Percentiles rank a stretch among this genome's conserved stretches.
Evolutionary conservation across 2,888 invertebrate genomes (phyloP).

Genomic region (Erynnis tages): DNA sequence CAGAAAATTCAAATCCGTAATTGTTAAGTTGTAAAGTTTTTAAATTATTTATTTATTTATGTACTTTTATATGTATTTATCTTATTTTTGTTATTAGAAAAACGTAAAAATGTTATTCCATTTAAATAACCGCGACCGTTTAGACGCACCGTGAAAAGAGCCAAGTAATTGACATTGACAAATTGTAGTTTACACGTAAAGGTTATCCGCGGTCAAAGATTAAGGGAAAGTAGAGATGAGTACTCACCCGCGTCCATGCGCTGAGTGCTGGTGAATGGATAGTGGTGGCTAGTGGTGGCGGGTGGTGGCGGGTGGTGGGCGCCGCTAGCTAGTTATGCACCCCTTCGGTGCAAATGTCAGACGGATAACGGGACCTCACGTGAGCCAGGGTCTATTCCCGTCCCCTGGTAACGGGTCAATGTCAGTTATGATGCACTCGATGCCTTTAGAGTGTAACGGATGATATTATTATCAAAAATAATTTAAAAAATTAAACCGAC

Average conservation of each 20-base stretch:
- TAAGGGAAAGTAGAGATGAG: slow-evolving; percentile 6
- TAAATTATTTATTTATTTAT: no score
- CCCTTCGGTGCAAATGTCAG: slow-evolving; percentile 59
- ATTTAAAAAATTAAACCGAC: no score
- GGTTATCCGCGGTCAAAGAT: slow-evolving; percentile 6
- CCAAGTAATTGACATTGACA: not conserved
- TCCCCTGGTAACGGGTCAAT: slow-evolving; percentile 2
- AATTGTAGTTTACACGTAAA: slow-evolving; percentile 2
- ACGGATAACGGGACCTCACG: slow-evolving; percentile 39
- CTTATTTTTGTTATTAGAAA: no score
- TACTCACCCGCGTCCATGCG: slow-evolving; percentile 61
- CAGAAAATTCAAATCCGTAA: no score
- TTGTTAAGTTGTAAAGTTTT: no score
- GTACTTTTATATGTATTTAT: no score
- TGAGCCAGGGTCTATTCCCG: slow-evolving; percentile 16
- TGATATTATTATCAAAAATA: no score
- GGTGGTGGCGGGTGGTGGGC: slow-evolving; percentile 17
- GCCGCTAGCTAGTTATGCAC: slow-evolving; percentile 42
- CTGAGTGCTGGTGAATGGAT: slow-evolving; percentile 13
- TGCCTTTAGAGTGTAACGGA: no score
- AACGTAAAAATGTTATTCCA: no score
- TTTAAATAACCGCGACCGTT: not conserved
- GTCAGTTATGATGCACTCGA: slow-evolving; percentile 9
- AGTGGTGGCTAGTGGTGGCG: slow-evolving; percentile 29
- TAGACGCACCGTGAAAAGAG: not conserved